Evolutionary conservation across 1,140 invertebrate genomes (phyloP).

Genomic region (Ridgeia piscesae): DNA sequence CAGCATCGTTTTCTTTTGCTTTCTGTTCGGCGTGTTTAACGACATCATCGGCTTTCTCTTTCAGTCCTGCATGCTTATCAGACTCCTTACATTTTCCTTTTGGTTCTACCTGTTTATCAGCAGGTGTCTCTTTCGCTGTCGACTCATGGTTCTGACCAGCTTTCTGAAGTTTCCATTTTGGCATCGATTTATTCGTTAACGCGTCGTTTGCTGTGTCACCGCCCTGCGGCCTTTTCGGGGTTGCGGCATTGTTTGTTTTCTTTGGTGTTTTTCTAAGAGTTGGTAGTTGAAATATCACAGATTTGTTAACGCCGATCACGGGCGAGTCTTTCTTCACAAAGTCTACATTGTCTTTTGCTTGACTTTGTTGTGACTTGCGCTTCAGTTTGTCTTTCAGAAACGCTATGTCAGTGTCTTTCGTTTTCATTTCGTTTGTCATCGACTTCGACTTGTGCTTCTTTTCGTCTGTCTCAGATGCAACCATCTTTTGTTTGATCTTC

Average conservation of each 20-base stretch:
- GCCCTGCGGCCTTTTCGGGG: background rate
- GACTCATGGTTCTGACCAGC: background rate
- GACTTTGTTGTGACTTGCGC: background rate
- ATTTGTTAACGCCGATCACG: background rate
- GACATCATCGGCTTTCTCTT: background rate
- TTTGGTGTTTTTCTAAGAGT: slow-evolving; percentile 1
- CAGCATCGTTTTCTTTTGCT: background rate
- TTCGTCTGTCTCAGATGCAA: background rate
- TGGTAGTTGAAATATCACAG: background rate
- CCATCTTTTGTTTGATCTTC: background rate
- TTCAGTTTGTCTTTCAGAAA: background rate
- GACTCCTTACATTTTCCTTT: background rate
- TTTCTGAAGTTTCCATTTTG: background rate
- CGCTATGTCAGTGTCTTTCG: background rate
- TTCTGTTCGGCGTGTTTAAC: background rate
- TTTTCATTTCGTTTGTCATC: background rate
- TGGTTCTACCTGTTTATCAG: background rate
- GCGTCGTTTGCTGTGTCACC: background rate
- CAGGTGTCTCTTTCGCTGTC: background rate
- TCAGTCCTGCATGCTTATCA: background rate
- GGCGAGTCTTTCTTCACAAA: background rate
- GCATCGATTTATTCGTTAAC: background rate
- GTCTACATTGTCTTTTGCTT: background rate
- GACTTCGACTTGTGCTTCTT: background rate
- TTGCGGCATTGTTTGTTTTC: background rate